Base-by-base conservation (phyloP, 2,797 vertebrate species). In the Clarias pachynema region DNA sequence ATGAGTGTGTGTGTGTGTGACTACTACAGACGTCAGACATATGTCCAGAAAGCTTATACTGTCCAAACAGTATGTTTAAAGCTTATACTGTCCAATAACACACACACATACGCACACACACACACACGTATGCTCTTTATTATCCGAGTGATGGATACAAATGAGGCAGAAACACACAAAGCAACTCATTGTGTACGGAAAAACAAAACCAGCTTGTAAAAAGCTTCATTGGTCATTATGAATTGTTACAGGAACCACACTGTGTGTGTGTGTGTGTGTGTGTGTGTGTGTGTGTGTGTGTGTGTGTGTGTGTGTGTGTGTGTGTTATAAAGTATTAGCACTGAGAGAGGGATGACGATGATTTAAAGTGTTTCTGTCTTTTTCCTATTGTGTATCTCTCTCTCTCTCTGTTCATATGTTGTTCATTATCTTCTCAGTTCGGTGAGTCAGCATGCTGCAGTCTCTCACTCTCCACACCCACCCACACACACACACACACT, bases 351-450 rank as follows among this genome's bases (percentile, higher is more conserved):
- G 22, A 16, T 44, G 37, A 40, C 22, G n/a, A 10, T 44, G 29
- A 53, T 62, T 62, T 15, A 40, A 74, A 24, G 56, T 56, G 20
- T 18, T 29, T 82, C 16, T 44, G 26, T 70, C 34, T 34, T 16
- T 74, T 69, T 34, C 66, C 31, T 26, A 24, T 74, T 74, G n/a
- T 14, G 24, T 74, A 12, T 56, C 26, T 56, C n/a, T 74, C 70
- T 24, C 18, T 62, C 7, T 74, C 70, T 24, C 18, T 77, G 53
- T 83, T 89, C 79, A 81, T 85, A 65, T 82, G 37, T 83, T 82
- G 75, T 84, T 82, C 74, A 86, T 88, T 83, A 88, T 79, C 60
- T 85, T 60, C 83, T 84, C 69, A 87, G 60, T 78, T 87, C 73
- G 82, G 60, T 88, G 77, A 85, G 79, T 87, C 85, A 84, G 74